Conservation (phyloP, 2,113 vertebrate genomes). For the Aegithalos caudatus region DNA sequence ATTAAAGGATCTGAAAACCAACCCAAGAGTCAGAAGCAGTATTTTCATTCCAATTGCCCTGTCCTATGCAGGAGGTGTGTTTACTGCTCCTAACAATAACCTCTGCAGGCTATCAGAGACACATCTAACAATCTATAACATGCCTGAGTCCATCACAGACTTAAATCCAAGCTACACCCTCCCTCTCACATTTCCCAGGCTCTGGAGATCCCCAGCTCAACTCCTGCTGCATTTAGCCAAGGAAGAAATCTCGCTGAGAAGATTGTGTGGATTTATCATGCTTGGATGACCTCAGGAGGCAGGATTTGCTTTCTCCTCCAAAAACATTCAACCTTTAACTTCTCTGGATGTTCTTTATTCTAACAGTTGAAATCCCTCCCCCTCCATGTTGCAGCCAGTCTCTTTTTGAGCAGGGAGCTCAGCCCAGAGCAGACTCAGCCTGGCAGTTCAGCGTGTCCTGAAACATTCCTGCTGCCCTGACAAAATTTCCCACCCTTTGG, state of each 20-base stretch:
- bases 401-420: neutral
- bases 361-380: neutral
- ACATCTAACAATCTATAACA: neutral
- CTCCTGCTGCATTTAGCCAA: neutral
- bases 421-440: neutral
- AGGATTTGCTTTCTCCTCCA: slow-evolving; percentile 22
- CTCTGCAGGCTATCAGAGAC: neutral
- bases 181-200: neutral
- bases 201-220: neutral
- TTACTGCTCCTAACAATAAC: neutral
- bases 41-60: neutral
- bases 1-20: neutral
- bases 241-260: neutral
- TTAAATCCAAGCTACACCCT: neutral
- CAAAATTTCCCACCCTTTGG: neutral
- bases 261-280: neutral
- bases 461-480: neutral
- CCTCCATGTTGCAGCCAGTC: neutral
- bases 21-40: neutral
- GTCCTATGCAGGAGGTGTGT: neutral
- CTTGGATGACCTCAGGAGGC: slow-evolving; percentile 11
- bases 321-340: slow-evolving; percentile 12
- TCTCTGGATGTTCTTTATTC: neutral
- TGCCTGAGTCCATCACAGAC: neutral
- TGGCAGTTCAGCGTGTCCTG: neutral